Evolutionary conservation across 2,888 invertebrate genomes (phyloP).

Genomic region (Pterobdella sp.): DNA sequence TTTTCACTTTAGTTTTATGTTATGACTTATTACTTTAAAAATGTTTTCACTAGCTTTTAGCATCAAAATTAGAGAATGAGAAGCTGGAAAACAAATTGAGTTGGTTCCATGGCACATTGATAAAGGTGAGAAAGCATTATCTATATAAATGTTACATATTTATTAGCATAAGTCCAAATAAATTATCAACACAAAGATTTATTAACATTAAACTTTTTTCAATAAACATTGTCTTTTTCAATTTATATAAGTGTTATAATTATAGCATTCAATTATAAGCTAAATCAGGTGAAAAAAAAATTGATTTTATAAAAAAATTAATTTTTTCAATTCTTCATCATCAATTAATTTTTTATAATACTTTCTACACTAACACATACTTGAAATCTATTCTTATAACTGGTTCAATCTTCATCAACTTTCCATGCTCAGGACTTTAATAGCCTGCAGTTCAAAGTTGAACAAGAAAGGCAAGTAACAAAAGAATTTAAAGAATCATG

Average conservation of each 20-base stretch:
- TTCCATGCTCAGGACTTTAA: constrained; percentile 21
- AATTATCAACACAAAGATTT: too few species aligned
- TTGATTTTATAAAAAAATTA: too few species aligned
- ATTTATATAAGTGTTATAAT: too few species aligned
- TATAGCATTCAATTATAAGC: too few species aligned
- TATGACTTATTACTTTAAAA: background rate
- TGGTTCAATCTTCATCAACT: background rate
- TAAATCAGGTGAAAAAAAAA: too few species aligned
- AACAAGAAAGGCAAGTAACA: constrained; percentile 15
- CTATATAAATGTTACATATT: background rate
- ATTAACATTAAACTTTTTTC: too few species aligned
- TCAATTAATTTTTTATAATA: too few species aligned
- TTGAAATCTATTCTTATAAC: too few species aligned
- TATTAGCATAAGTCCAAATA: too few species aligned
- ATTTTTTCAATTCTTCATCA: too few species aligned
- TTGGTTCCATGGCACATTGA: constrained; percentile 22
- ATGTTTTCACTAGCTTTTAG: background rate
- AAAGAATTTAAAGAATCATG: background rate
- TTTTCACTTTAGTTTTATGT: background rate
- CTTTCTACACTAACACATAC: background rate
- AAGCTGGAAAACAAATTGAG: constrained; percentile 14
- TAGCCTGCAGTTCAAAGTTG: constrained; percentile 21
- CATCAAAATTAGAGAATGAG: constrained; percentile 15
- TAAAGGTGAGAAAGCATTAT: constrained; percentile 5
- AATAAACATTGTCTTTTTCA: too few species aligned